Conservation (phyloP, 2,888 invertebrate genomes). For the Linyphia triangularis region DNA sequence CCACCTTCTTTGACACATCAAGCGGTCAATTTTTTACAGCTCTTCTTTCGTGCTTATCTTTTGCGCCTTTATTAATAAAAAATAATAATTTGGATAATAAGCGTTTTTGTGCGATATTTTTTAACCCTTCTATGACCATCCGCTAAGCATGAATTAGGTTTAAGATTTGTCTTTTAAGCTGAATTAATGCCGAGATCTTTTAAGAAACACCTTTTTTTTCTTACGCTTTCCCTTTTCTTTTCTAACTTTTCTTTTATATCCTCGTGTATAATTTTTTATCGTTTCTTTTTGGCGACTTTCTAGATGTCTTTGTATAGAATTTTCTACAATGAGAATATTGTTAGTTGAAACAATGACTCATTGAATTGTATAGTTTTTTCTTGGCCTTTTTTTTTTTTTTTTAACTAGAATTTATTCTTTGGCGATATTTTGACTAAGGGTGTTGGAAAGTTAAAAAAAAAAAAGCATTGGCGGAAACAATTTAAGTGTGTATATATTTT, state of each 20-base stretch:
- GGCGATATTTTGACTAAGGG: slow-evolving; percentile 23
- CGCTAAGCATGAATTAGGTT: slow-evolving; percentile 30
- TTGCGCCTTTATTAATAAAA: neutral
- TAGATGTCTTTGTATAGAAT: slow-evolving; percentile 22
- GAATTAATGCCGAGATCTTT: slow-evolving; percentile 34
- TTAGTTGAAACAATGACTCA: slow-evolving; percentile 37
- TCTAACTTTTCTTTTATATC: neutral
- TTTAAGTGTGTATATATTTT: slow-evolving; percentile 45
- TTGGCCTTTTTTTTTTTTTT: neutral
- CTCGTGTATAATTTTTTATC: neutral
- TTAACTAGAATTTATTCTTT: neutral
- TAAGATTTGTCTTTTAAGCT: slow-evolving; percentile 24
- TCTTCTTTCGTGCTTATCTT: neutral
- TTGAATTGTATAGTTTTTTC: slow-evolving; percentile 9
- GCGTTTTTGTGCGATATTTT: slow-evolving; percentile 11
- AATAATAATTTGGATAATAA: slow-evolving; percentile 43
- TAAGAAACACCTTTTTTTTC: neutral
- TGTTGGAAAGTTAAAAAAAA: slow-evolving; percentile 9
- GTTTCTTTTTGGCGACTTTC: slow-evolving; percentile 16
- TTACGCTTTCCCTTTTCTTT: neutral
- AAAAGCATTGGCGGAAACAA: slow-evolving; percentile 55
- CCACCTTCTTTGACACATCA: slow-evolving; percentile 16
- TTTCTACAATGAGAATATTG: slow-evolving; percentile 29
- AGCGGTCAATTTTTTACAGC: neutral
- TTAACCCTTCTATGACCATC: slow-evolving; percentile 54